Evolutionary conservation across 2,113 vertebrate species (phyloP).

Genomic region (Entomyzon cyanotis): DNA sequence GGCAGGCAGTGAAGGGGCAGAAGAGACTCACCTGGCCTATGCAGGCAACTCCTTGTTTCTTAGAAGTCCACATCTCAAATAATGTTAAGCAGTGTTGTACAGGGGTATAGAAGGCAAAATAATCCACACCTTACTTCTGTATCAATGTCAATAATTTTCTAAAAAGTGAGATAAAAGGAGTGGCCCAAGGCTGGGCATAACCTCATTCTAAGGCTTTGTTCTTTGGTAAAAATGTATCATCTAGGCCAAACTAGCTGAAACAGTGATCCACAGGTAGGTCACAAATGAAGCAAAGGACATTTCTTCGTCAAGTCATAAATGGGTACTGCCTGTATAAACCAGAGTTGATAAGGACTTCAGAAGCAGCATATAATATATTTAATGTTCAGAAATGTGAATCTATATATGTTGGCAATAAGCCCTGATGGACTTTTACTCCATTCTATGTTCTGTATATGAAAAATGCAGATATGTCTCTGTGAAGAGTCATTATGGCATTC

Average conservation of each 20-base stretch:
- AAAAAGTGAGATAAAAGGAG: not conserved
- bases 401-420: not conserved
- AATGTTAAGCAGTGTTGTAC: not conserved
- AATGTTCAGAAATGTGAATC: not conserved
- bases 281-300: not conserved
- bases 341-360: not conserved
- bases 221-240: not conserved
- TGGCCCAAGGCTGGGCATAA: not conserved
- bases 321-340: not conserved
- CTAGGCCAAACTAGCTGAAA: not conserved
- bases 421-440: not conserved
- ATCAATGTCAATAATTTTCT: not conserved
- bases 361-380: not conserved
- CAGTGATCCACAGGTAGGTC: not conserved
- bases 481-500: not conserved
- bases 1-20: not conserved
- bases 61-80: not conserved
- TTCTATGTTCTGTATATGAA: not conserved
- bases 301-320: not conserved
- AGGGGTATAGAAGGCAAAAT: not conserved
- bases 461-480: not conserved
- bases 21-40: not conserved
- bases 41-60: not conserved
- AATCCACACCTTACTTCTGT: not conserved
- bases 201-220: not conserved